Conservation (phyloP, 2,888 invertebrate genomes). For the Papilio demoleus region DNA sequence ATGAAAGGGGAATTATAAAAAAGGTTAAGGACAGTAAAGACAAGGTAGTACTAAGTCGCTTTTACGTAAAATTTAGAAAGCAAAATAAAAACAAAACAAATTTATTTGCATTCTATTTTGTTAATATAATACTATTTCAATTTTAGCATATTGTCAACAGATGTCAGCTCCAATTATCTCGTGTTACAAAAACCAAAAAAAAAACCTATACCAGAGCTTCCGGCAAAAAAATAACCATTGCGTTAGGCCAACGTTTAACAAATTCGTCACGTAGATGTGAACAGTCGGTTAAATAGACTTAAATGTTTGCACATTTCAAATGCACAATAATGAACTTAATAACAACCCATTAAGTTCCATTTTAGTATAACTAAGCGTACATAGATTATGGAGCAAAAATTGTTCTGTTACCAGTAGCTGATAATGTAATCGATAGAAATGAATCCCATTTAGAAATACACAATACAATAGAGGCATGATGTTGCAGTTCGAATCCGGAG, state of each 20-base stretch:
- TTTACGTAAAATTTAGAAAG: background rate
- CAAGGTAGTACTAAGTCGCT: background rate
- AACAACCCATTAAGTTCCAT: conserved; percentile 41
- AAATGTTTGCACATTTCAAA: conserved; percentile 22
- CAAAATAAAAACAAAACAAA: too few species aligned
- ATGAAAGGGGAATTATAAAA: background rate
- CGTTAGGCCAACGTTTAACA: conserved; percentile 24
- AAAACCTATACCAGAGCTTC: background rate
- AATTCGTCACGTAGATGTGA: conserved; percentile 30
- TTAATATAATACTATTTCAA: background rate
- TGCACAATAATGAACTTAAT: conserved; percentile 41
- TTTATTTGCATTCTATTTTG: too few species aligned
- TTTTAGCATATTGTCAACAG: conserved; percentile 12
- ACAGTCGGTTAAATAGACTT: conserved; percentile 27
- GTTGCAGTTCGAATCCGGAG: conserved; percentile 56
- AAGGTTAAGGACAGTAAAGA: background rate
- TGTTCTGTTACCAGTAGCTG: conserved; percentile 58
- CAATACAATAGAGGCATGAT: conserved; percentile 63
- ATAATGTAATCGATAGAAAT: conserved; percentile 69
- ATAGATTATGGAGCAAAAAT: conserved; percentile 43
- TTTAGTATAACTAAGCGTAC: background rate
- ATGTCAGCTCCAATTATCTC: conserved; percentile 15
- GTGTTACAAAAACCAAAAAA: conserved; percentile 5
- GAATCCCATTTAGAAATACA: conserved; percentile 66
- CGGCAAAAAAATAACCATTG: conserved; percentile 9